Percentiles rank a stretch among this genome's conserved stretches.
Evolutionary conservation across 2,113 vertebrate species (phyloP).

Genomic region (Connochaetes taurinus): DNA sequence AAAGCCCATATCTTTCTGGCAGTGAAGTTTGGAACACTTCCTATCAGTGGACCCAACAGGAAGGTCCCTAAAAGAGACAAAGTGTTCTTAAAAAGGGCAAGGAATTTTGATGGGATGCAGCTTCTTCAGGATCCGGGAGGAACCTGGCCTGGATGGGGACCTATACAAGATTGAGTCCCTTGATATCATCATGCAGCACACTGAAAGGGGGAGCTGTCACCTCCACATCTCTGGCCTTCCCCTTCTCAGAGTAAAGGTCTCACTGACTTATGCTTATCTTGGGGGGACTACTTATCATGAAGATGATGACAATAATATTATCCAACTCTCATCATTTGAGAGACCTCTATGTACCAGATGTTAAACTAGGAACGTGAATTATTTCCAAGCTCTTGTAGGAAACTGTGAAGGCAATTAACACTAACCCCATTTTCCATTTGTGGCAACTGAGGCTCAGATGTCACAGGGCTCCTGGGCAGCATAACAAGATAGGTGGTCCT

Average conservation of each 20-base stretch:
- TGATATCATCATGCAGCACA: neutral
- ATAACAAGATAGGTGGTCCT: neutral
- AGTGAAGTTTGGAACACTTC: neutral
- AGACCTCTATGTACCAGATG: neutral
- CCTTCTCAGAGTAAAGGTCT: neutral
- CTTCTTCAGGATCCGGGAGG: neutral
- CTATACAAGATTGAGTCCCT: neutral
- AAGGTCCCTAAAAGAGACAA: neutral
- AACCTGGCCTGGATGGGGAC: neutral
- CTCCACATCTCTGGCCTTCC: neutral
- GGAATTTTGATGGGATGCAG: neutral
- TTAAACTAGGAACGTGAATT: neutral
- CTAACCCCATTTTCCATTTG: neutral
- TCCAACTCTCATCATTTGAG: neutral
- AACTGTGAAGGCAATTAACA: neutral
- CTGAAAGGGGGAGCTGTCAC: neutral
- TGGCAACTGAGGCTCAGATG: neutral
- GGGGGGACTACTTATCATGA: neutral
- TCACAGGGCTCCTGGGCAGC: neutral
- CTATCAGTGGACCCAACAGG: neutral
- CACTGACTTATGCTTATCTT: neutral
- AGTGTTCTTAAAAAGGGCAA: neutral
- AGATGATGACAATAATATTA: neutral
- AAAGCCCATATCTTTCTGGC: neutral
- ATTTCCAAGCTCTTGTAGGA: neutral